phyloP scores from a whole-genome alignment of 1,140 invertebrate genomes.

The Pogonomyrmex californicus region DNA sequence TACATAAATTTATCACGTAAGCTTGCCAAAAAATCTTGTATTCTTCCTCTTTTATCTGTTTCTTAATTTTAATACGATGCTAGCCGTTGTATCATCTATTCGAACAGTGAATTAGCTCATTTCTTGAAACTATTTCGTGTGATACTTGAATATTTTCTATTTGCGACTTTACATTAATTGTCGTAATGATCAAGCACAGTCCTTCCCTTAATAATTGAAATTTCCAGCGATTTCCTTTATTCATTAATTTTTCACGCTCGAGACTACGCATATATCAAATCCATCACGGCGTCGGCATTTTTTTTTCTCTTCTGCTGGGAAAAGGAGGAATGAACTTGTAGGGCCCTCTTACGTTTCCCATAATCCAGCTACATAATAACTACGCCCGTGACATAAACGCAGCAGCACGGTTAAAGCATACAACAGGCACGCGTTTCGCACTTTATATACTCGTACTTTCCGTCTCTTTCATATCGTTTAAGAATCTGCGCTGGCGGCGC shows the following conservation, averaged over 20 bases:
- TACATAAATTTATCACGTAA: neutral
- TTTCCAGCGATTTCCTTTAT: conserved; percentile 27
- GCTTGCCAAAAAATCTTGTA: neutral
- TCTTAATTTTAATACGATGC: neutral
- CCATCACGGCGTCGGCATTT: conserved; percentile 20
- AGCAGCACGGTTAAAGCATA: conserved; percentile 45
- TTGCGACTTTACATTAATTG: conserved; percentile 20
- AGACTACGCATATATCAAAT: conserved; percentile 32
- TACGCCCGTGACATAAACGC: conserved; percentile 56
- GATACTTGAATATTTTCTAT: neutral
- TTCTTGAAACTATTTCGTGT: neutral
- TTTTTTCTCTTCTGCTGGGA: conserved; percentile 21
- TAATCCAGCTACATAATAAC: conserved; percentile 46
- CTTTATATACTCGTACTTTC: conserved; percentile 57
- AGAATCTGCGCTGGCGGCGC: conserved; percentile 53
- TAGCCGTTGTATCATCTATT: neutral
- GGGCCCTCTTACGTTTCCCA: conserved; percentile 8
- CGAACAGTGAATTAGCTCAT: neutral
- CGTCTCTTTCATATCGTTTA: conserved; percentile 59
- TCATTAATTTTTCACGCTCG: conserved; percentile 56
- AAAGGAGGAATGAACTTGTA: conserved; percentile 25
- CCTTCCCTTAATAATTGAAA: conserved; percentile 11
- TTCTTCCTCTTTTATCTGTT: neutral
- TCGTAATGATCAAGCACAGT: conserved; percentile 13
- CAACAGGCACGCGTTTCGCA: conserved; percentile 61